Evolutionary conservation across 1,140 invertebrate species (phyloP), one percentile per base, ranked within the genome.

Genomic region (Charaxes varanes): DNA sequence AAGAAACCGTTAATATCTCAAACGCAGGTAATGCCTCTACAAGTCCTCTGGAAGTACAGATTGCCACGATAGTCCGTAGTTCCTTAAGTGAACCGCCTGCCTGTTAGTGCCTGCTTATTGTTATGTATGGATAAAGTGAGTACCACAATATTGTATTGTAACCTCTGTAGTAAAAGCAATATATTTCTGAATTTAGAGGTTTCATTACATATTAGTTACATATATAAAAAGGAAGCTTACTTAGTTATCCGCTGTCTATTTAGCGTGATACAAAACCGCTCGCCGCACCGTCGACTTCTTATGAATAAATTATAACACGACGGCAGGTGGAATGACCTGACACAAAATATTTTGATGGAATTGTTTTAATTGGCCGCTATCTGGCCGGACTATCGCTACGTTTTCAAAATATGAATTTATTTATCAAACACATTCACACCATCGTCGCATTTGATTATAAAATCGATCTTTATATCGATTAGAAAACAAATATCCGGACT

Each of bases 311-410:
- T 76, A 77, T 62, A 36, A 64, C 34, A 46, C 37, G 50, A 14
- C 56, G 66, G 74, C 74, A 82, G 74, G 74, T 82, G 78, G 71
- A 74, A 79, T 79, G 78, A 79, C 72, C 78, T 76, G 60, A 76
- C 77, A 81, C 74, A 77, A 77, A 81, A 81, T 81, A 72, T 81
- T 81, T 79, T 81, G 76, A 80, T 77, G 62, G 74, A 79, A 78
- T 78, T 82, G 72, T 77, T 82, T 77, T 82, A 82, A 82, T 82
- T 82, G 74, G 71, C 56, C 62, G 45, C 61, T 82, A 82, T 79
- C 78, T 74, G 34, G 44, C 28, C 48, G 41, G 47, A 59, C 72
- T 70, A 82, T 82, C 78, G 44, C 49, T 58, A 53, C 55, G 54
- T 68, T 65, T 65, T 50, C 34, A 67, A 71, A 76, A 78, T 76